Evolutionary conservation across 2,797 vertebrate species (phyloP).

Genomic region (Lagocephalus sceleratus): DNA sequence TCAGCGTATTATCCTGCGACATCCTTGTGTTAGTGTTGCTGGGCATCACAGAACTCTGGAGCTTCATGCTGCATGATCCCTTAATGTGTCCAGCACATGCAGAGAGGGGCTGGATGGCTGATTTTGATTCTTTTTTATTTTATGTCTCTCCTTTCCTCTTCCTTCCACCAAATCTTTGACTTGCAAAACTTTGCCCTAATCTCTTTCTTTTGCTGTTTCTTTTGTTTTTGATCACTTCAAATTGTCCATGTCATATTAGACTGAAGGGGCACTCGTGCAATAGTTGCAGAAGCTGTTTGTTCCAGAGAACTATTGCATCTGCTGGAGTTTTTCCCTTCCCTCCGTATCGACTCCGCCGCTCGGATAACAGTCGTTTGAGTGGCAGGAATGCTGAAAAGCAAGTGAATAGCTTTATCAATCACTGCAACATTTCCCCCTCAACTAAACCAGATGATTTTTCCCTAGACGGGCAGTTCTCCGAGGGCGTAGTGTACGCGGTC

Average conservation of each 20-base stretch:
- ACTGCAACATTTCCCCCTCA: slow-evolving; percentile 65
- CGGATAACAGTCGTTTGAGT: slow-evolving; percentile 36
- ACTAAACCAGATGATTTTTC: slow-evolving; percentile 67
- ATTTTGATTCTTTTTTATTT: too few relatives aligned
- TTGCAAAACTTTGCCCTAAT: slow-evolving; percentile 16
- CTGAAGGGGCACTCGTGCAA: slow-evolving; percentile 25
- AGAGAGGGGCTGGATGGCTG: too few relatives aligned
- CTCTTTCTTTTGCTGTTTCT: slow-evolving; percentile 21
- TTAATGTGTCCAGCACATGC: too few relatives aligned
- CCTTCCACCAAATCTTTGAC: slow-evolving; percentile 9
- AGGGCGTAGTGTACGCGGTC: slow-evolving; percentile 49
- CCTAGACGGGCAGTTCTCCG: slow-evolving; percentile 38
- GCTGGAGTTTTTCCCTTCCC: slow-evolving; percentile 21
- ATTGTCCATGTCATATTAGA: slow-evolving; percentile 42
- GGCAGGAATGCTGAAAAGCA: slow-evolving; percentile 55
- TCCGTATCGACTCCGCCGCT: slow-evolving; percentile 35
- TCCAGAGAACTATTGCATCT: neutral
- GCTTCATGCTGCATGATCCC: too few relatives aligned
- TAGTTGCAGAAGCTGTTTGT: slow-evolving; percentile 18
- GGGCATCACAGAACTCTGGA: too few relatives aligned
- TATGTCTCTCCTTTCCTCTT: too few relatives aligned
- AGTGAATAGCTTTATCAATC: slow-evolving; percentile 69
- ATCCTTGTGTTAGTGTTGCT: too few relatives aligned
- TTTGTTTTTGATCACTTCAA: slow-evolving; percentile 53
- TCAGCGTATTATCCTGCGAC: too few relatives aligned